phyloP scores from a whole-genome alignment of 2,113 vertebrate species.

The Chrysochloris asiatica region DNA sequence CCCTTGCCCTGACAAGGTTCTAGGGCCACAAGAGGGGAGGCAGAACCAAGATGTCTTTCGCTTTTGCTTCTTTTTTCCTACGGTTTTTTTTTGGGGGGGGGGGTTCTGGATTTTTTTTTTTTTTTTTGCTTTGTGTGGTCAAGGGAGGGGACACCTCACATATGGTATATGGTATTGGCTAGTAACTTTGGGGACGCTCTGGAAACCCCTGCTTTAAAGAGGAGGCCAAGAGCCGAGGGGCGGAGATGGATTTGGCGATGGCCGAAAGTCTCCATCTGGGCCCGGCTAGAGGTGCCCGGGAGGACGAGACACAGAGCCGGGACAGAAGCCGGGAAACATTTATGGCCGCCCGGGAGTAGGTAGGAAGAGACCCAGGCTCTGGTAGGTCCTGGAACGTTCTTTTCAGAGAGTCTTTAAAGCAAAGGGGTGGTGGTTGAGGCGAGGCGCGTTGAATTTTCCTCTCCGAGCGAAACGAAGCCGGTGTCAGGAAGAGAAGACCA shows the following conservation, averaged over 20 bases:
- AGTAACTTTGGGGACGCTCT: constrained; percentile 14
- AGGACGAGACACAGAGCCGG: not conserved
- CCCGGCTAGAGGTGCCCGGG: not conserved
- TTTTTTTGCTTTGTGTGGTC: constrained; percentile 43
- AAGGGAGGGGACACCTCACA: not conserved
- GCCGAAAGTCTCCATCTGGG: not conserved
- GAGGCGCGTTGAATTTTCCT: constrained; percentile 39
- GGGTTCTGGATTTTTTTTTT: not conserved
- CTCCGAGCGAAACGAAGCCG: constrained; percentile 7
- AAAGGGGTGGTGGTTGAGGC: not conserved
- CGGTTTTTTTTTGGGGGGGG: not conserved
- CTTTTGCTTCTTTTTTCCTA: not conserved
- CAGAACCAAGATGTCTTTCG: not conserved
- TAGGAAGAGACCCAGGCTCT: not conserved
- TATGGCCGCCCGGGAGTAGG: constrained; percentile 12
- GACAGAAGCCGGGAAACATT: constrained; percentile 10
- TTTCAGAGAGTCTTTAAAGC: constrained; percentile 11
- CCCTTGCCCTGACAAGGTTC: not conserved
- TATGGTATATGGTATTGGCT: not conserved
- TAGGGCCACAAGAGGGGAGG: not conserved
- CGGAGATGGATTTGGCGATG: not conserved
- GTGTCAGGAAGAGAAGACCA: constrained; percentile 42
- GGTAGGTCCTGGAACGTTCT: constrained; percentile 5
- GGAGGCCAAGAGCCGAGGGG: not conserved
- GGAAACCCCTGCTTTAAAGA: constrained; percentile 38